These are phyloP conservation scores for Scaptomyza pallida DNA, from an alignment of 1,140 invertebrate species.

Conservation along the genomic window DNA sequence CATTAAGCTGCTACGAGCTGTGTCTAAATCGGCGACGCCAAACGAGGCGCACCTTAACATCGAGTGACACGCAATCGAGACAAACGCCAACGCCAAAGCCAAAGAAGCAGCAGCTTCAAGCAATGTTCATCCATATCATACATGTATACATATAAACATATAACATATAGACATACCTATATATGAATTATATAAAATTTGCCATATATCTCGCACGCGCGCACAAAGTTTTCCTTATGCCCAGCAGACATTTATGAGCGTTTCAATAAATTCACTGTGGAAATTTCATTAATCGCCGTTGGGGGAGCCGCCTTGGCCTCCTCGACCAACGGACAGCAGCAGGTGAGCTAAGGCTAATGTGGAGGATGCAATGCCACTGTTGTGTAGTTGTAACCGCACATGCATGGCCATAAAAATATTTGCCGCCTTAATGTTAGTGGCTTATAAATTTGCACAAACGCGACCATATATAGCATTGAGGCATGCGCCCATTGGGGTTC, in stretches of 20 bases:
- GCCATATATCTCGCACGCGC: constrained; percentile 54
- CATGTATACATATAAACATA: constrained; percentile 2
- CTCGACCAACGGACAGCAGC: constrained; percentile 31
- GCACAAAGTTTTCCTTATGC: constrained; percentile 25
- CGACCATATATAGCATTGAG: constrained; percentile 64
- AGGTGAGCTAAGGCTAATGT: constrained; percentile 46
- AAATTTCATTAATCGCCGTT: constrained; percentile 73
- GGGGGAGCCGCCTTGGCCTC: no score
- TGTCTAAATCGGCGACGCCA: constrained; percentile 27
- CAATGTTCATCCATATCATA: constrained; percentile 40
- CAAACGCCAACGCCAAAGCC: constrained; percentile 29
- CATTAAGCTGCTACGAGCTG: constrained; percentile 65
- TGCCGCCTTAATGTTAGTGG: constrained; percentile 76
- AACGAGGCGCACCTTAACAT: constrained; percentile 46
- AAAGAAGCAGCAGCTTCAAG: constrained; percentile 3
- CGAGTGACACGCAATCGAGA: constrained; percentile 71
- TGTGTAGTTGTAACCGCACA: not conserved
- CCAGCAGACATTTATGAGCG: constrained; percentile 50
- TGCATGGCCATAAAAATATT: constrained; percentile 74
- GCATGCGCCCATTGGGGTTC: constrained; percentile 54
- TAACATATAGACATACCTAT: constrained; percentile 28
- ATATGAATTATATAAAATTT: constrained; percentile 66
- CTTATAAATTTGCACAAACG: constrained; percentile 79
- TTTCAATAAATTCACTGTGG: constrained; percentile 68
- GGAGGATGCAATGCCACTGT: constrained; percentile 52